Conservation (phyloP, 1,140 invertebrate genomes). For the Lysiphlebus fabarum region DNA sequence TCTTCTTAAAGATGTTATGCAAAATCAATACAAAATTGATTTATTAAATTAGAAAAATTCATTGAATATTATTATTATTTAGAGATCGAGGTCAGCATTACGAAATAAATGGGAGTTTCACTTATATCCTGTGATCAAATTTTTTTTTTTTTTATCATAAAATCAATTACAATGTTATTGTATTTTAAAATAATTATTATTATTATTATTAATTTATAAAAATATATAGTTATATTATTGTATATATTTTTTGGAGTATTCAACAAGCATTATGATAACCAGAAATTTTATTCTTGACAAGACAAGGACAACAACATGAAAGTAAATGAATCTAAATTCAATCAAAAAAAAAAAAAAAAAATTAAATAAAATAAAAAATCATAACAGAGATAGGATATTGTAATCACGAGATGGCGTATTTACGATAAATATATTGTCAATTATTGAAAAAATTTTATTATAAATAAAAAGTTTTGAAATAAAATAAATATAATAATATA, state of each 20-base stretch:
- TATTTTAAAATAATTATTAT: too few relatives aligned
- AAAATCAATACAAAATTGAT: neutral
- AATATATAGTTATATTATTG: neutral
- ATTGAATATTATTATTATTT: conserved; percentile 5
- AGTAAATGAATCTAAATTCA: neutral
- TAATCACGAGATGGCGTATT: conserved; percentile 19
- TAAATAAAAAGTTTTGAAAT: too few relatives aligned
- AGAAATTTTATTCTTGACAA: too few relatives aligned
- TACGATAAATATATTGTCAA: neutral
- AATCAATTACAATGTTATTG: neutral
- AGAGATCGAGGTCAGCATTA: conserved; percentile 25
- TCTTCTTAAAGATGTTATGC: conserved; percentile 7
- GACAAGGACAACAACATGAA: too few relatives aligned
- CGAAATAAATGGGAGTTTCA: conserved; percentile 26
- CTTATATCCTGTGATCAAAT: conserved; percentile 2
- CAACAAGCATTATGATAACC: too few relatives aligned
- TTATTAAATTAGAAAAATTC: conserved; percentile 10
- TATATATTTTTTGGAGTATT: too few relatives aligned
- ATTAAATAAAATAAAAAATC: too few relatives aligned
- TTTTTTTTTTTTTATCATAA: conserved; percentile 1
- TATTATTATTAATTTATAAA: neutral
- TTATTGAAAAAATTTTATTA: too few relatives aligned
- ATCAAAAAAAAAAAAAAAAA: conserved; percentile 8
- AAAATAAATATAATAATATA: too few relatives aligned
- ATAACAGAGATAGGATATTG: neutral